These are phyloP conservation scores for Zalophus californianus DNA, from an alignment of 2,797 vertebrate species.

Conservation along the genomic window DNA sequence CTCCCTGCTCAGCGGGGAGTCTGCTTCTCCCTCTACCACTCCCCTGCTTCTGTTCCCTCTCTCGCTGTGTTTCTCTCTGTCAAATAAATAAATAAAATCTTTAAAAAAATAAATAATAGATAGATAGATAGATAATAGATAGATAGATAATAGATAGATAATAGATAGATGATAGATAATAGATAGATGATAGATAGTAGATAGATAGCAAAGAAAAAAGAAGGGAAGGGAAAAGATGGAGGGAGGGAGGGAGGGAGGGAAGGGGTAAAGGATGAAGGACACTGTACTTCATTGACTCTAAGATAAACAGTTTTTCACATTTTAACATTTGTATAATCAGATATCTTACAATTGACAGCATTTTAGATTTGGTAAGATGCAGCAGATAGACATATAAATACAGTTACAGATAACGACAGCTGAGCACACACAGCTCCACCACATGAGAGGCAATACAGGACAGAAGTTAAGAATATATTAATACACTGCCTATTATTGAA, in stretches of 20 bases:
- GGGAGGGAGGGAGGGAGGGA: background rate
- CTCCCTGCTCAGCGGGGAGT: no score
- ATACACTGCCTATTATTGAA: background rate
- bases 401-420: background rate
- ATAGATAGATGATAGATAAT: background rate
- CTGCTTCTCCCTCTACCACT: no score
- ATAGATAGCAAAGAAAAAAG: background rate
- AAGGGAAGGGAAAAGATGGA: background rate
- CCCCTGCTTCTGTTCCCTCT: no score
- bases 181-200: background rate
- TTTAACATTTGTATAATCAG: conserved; percentile 11
- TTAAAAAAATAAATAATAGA: no score
- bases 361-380: background rate
- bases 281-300: background rate
- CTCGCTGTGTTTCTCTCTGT: no score
- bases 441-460: background rate
- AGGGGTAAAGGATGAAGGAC: background rate
- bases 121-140: no score
- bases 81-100: no score
- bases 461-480: background rate
- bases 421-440: background rate
- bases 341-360: background rate
- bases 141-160: background rate
- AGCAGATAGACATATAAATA: background rate
- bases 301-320: background rate